A percentile compares a stretch with the other conserved stretches of the same genome.
These are phyloP conservation scores for Naja naja DNA, from an alignment of 2,113 vertebrate species.

Conservation along the genomic window DNA sequence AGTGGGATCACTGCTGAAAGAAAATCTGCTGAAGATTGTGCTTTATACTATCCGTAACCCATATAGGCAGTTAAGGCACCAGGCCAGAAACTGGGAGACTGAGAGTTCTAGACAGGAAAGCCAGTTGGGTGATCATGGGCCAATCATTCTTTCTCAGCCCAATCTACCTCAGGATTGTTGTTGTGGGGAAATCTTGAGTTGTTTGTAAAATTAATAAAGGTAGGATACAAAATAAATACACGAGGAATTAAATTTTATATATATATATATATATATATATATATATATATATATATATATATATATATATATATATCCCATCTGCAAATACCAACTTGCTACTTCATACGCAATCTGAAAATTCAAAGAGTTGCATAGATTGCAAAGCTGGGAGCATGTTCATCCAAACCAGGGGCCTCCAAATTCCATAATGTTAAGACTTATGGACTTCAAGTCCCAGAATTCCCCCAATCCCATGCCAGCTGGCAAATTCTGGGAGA, in stretches of 20 bases:
- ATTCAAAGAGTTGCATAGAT: background rate
- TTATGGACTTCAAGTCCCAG: background rate
- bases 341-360: background rate
- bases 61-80: background rate
- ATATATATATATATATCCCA: background rate
- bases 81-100: background rate
- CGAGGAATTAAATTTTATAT: background rate
- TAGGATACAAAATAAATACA: background rate
- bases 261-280: no score
- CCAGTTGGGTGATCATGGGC: background rate
- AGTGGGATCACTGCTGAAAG: background rate
- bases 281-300: no score
- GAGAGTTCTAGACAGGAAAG: background rate
- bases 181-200: background rate
- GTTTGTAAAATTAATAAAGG: background rate
- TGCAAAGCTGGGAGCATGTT: background rate
- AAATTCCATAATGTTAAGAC: background rate
- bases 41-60: background rate
- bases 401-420: background rate
- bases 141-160: background rate
- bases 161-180: background rate
- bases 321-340: background rate
- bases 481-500: background rate
- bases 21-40: background rate
- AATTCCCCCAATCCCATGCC: background rate